phyloP scores from a whole-genome alignment of 2,888 invertebrate genomes.

The Anarsia innoxiella region DNA sequence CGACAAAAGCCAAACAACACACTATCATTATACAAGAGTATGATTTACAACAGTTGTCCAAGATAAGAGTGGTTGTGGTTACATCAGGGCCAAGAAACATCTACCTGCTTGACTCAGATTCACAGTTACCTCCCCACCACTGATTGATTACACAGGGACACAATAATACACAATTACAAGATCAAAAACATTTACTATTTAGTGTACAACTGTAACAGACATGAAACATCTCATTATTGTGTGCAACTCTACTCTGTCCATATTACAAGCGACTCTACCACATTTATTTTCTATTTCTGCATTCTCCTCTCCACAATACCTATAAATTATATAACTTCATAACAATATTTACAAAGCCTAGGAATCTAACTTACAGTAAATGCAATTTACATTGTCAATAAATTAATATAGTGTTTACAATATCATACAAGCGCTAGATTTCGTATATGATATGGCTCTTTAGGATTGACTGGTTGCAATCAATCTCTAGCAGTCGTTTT shows the following conservation, averaged over 20 bases:
- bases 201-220: constrained; percentile 55
- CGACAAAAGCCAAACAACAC: constrained; percentile 69
- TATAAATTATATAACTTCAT: constrained; percentile 75
- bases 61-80: not conserved
- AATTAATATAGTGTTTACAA: constrained; percentile 71
- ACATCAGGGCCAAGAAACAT: too few species aligned
- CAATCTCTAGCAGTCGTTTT: constrained; percentile 47
- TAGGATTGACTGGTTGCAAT: constrained; percentile 57
- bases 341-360: constrained; percentile 76
- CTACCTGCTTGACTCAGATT: too few species aligned
- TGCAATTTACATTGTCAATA: constrained; percentile 72
- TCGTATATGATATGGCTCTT: constrained; percentile 70
- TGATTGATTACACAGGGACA: constrained; percentile 38
- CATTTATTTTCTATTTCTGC: constrained; percentile 54
- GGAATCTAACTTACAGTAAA: constrained; percentile 69
- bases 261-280: constrained; percentile 62
- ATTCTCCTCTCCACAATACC: constrained; percentile 58
- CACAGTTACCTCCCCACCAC: too few species aligned
- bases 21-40: constrained; percentile 29
- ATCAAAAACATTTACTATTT: constrained; percentile 61
- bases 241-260: constrained; percentile 60
- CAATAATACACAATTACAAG: constrained; percentile 64
- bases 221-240: constrained; percentile 42
- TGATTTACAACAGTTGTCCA: not conserved
- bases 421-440: constrained; percentile 71